Evolutionary conservation across 1,140 invertebrate species (phyloP).

Genomic region (Platyscapa corneri): DNA sequence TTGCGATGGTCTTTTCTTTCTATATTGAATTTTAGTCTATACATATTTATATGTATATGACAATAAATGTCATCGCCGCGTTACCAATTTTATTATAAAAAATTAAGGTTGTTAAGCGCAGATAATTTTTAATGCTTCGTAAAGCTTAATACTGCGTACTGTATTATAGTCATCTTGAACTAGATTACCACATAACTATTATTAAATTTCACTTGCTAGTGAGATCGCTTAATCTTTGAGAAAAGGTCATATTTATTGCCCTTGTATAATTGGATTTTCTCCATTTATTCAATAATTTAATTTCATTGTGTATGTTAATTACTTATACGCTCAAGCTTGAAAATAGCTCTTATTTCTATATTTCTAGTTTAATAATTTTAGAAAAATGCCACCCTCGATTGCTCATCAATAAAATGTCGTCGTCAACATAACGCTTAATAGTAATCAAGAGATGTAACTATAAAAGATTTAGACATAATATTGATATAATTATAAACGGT

Average conservation of each 20-base stretch:
- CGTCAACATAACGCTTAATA: too few relatives aligned
- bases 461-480: too few relatives aligned
- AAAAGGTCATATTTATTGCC: not conserved
- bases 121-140: not conserved
- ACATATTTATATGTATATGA: not conserved
- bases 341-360: not conserved
- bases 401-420: not conserved
- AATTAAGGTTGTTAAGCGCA: not conserved
- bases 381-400: not conserved
- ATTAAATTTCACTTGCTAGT: not conserved
- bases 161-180: not conserved
- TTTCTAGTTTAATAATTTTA: not conserved
- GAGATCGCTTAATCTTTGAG: not conserved
- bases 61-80: not conserved
- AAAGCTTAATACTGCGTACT: not conserved
- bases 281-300: conserved; percentile 3
- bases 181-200: not conserved
- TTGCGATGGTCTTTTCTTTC: too few relatives aligned
- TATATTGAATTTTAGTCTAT: too few relatives aligned
- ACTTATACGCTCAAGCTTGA: not conserved
- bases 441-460: too few relatives aligned
- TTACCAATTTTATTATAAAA: not conserved
- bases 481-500: too few relatives aligned
- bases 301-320: not conserved
- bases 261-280: not conserved